Evolutionary conservation across 2,113 vertebrate genomes (phyloP).

Genomic region (Kryptolebias marmoratus): DNA sequence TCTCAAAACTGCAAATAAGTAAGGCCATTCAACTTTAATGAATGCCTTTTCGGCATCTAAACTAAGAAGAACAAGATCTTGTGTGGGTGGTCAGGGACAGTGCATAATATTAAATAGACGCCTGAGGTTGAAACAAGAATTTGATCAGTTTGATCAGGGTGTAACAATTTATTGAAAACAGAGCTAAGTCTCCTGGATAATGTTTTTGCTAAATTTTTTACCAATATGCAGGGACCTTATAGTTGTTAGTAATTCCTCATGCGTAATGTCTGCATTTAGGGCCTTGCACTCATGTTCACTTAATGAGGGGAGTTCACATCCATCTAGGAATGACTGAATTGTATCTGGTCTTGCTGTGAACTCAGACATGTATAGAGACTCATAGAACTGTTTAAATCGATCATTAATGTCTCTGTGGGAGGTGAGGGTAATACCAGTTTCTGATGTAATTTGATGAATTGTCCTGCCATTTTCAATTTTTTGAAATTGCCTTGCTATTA

Average conservation of each 20-base stretch:
- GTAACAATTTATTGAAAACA: not conserved
- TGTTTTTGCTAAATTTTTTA: not conserved
- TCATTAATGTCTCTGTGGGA: not conserved
- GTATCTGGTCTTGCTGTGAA: too few relatives aligned
- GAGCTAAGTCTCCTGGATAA: not conserved
- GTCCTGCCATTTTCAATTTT: not conserved
- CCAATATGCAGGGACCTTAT: too few relatives aligned
- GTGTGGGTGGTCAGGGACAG: not conserved
- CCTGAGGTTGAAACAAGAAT: not conserved
- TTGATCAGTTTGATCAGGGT: not conserved
- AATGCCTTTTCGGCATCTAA: not conserved
- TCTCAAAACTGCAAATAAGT: not conserved
- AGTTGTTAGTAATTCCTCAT: too few relatives aligned
- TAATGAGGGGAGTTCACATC: too few relatives aligned
- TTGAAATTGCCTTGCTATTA: not conserved
- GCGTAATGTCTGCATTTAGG: too few relatives aligned
- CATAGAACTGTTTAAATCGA: not conserved
- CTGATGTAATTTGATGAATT: not conserved
- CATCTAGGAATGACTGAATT: too few relatives aligned
- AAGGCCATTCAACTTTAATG: not conserved
- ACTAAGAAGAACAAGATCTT: not conserved
- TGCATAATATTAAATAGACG: not conserved
- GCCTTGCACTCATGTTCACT: too few relatives aligned
- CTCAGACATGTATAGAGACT: too few relatives aligned
- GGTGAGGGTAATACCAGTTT: too few relatives aligned